These are phyloP conservation scores for Microplitis deprimator DNA, from an alignment of 2,888 invertebrate species.

Conservation along the genomic window DNA sequence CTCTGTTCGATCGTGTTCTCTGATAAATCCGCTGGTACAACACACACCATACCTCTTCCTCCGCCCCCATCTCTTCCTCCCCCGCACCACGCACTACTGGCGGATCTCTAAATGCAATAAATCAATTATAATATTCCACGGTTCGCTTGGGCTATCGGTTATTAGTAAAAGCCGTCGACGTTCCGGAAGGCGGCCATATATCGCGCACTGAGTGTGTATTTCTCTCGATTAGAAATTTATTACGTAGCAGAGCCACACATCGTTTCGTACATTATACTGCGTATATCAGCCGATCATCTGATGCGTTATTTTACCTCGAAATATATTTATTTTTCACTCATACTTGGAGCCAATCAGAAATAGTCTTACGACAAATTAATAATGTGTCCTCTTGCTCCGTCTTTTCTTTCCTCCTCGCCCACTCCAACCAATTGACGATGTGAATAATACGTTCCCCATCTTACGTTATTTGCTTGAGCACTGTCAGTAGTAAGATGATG, in stretches of 20 bases:
- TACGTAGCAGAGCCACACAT: slow-evolving; percentile 31
- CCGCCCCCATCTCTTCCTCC: slow-evolving; percentile 22
- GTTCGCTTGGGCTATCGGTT: slow-evolving; percentile 70
- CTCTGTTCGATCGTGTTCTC: slow-evolving; percentile 56
- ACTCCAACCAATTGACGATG: slow-evolving; percentile 2
- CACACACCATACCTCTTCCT: slow-evolving; percentile 34
- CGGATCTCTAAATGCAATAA: slow-evolving; percentile 59
- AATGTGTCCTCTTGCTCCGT: background rate
- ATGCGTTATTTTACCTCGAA: too few species aligned
- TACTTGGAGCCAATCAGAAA: background rate
- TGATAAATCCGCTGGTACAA: slow-evolving; percentile 65
- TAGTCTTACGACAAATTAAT: background rate
- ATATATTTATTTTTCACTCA: too few species aligned
- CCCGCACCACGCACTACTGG: slow-evolving; percentile 6
- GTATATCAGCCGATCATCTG: too few species aligned
- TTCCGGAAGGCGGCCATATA: slow-evolving; percentile 69
- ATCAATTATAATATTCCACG: slow-evolving; percentile 72
- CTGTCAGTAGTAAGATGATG: slow-evolving; percentile 16
- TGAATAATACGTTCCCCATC: slow-evolving; percentile 23
- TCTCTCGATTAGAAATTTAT: slow-evolving; percentile 66
- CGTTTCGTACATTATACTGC: background rate
- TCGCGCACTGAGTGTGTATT: slow-evolving; percentile 60
- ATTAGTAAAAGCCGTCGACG: slow-evolving; percentile 70
- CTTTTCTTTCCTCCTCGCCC: background rate
- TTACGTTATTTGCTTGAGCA: slow-evolving; percentile 10